phyloP scores from a whole-genome alignment of 2,113 vertebrate genomes.

The Scomber japonicus region DNA sequence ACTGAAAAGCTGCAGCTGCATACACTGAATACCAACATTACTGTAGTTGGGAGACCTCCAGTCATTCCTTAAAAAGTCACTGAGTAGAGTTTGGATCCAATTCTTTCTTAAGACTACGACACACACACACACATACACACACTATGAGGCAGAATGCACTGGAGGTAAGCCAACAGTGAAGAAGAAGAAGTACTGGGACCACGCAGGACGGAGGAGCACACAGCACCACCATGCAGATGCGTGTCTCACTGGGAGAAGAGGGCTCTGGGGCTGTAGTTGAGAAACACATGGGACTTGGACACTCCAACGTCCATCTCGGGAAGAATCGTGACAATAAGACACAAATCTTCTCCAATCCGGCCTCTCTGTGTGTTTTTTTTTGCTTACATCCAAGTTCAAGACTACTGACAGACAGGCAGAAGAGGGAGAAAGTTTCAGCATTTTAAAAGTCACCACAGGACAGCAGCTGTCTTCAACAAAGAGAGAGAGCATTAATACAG shows the following conservation, averaged over 20 bases:
- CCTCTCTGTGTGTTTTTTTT: not conserved
- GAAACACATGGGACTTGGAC: slow-evolving; percentile 71
- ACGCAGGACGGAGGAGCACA: slow-evolving; percentile 30
- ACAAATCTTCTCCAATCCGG: slow-evolving; percentile 50
- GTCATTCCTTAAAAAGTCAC: slow-evolving; percentile 15
- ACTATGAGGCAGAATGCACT: slow-evolving; percentile 3
- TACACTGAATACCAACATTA: slow-evolving; percentile 24
- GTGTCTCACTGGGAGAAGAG: slow-evolving; percentile 75
- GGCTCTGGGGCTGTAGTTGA: slow-evolving; percentile 71
- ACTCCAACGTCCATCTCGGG: slow-evolving; percentile 73
- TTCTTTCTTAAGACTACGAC: not conserved
- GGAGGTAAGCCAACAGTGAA: slow-evolving; percentile 47
- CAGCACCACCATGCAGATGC: slow-evolving; percentile 69
- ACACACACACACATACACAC: not conserved
- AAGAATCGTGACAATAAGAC: slow-evolving; percentile 42
- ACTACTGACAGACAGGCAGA: slow-evolving; percentile 51
- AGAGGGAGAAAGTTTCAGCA: slow-evolving; percentile 33
- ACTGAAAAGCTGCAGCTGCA: slow-evolving; percentile 25
- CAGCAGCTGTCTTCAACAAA: slow-evolving; percentile 11
- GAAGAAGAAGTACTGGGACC: not conserved
- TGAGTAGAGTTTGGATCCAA: not conserved
- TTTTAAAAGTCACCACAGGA: slow-evolving; percentile 22
- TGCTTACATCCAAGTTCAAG: slow-evolving; percentile 50
- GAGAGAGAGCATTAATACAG: not conserved
- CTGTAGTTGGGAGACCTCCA: slow-evolving; percentile 50